Percentiles rank a stretch among this genome's conserved stretches.
Conservation (phyloP, 2,797 vertebrate genomes). For the Lerista edwardsae region DNA sequence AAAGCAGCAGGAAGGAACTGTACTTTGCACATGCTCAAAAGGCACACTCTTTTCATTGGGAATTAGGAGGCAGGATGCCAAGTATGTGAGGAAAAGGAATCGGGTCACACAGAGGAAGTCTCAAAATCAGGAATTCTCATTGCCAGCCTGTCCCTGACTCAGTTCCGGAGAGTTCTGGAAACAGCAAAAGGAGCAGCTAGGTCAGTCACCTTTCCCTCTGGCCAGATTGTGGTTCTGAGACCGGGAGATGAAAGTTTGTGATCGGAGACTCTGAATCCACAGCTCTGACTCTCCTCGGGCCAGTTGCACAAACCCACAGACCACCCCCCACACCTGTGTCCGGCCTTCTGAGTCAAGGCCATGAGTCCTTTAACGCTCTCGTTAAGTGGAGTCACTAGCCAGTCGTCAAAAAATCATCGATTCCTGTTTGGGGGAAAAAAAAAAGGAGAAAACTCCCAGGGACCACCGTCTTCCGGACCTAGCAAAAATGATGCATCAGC, state of each 20-base stretch:
- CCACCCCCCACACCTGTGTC: not conserved
- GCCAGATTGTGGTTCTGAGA: constrained; percentile 30
- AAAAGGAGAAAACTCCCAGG: not conserved
- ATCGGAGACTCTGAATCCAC: constrained; percentile 37
- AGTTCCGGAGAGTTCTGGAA: not conserved
- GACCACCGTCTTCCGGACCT: constrained; percentile 14
- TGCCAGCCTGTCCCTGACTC: constrained; percentile 32
- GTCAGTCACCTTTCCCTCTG: constrained; percentile 12
- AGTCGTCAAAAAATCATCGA: not conserved
- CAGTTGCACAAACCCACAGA: constrained; percentile 21
- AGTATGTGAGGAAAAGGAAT: not conserved
- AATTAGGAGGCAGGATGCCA: not conserved
- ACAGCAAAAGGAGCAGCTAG: not conserved
- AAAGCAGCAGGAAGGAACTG: too few species aligned
- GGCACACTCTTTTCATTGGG: too few species aligned
- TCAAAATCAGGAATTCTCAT: not conserved
- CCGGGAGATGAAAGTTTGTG: constrained; percentile 39
- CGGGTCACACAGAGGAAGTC: not conserved
- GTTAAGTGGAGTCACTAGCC: constrained; percentile 1
- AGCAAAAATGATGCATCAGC: constrained; percentile 14
- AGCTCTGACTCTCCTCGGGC: constrained; percentile 17
- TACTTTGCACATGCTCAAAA: constrained; percentile 1
- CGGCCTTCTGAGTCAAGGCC: constrained; percentile 32
- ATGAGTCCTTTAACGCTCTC: constrained; percentile 2
- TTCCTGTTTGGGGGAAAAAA: not conserved